A percentile compares a stretch with the other conserved stretches of the same genome.
Conservation (phyloP, 1,140 invertebrate genomes). For the Zophobas morio region DNA sequence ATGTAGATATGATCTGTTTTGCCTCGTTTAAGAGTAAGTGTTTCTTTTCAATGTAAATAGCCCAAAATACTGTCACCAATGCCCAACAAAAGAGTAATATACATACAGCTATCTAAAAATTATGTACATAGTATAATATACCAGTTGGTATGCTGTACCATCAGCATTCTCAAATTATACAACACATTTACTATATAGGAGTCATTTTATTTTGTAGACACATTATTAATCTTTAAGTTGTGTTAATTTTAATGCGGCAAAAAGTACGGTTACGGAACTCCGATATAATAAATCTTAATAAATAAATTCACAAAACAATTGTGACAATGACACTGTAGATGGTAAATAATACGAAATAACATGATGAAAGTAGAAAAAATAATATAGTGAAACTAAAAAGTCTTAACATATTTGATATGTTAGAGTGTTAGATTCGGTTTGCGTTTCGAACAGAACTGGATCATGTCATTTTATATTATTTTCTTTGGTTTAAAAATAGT, state of each 20-base stretch:
- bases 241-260: constrained; percentile 20
- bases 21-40: constrained; percentile 28
- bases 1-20: constrained; percentile 53
- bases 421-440: constrained; percentile 45
- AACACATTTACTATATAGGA: constrained; percentile 45
- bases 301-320: constrained; percentile 43
- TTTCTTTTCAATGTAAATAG: constrained; percentile 52
- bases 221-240: constrained; percentile 21
- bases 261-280: constrained; percentile 17
- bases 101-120: constrained; percentile 59
- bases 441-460: constrained; percentile 32
- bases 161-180: constrained; percentile 47
- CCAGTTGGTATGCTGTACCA: constrained; percentile 53
- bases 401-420: constrained; percentile 54
- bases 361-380: constrained; percentile 40
- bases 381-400: constrained; percentile 28
- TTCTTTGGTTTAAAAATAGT: constrained; percentile 66
- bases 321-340: constrained; percentile 47
- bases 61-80: constrained; percentile 58
- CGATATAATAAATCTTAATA: constrained; percentile 45
- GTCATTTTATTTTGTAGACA: constrained; percentile 40
- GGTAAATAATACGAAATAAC: constrained; percentile 60
- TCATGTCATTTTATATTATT: constrained; percentile 61
- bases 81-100: constrained; percentile 63
- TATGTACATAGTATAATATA: constrained; percentile 54